These are phyloP conservation scores for Channa argus DNA, from an alignment of 2,113 vertebrate genomes.

Conservation along the genomic window DNA sequence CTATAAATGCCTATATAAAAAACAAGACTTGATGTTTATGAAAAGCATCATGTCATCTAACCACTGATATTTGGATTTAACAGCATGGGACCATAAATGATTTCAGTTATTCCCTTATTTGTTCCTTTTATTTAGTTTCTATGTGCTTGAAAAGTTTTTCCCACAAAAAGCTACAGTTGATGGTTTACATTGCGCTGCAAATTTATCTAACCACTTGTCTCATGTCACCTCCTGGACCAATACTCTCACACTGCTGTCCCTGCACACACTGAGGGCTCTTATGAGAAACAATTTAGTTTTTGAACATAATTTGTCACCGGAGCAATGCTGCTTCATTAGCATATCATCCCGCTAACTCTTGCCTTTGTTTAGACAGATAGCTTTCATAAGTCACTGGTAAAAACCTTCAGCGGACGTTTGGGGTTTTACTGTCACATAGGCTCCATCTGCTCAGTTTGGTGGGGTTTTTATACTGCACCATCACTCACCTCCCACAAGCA, in stretches of 20 bases:
- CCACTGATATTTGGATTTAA: constrained; percentile 21
- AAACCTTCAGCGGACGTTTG: constrained; percentile 83
- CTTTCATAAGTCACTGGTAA: constrained; percentile 87
- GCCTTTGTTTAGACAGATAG: constrained; percentile 85
- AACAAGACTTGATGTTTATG: background rate
- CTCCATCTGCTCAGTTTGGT: constrained; percentile 85
- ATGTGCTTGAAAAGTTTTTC: background rate
- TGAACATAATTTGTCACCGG: constrained; percentile 79
- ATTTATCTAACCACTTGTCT: constrained; percentile 56
- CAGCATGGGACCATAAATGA: background rate
- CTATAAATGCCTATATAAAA: background rate
- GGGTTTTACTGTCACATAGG: constrained; percentile 85
- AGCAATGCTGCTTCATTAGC: constrained; percentile 79
- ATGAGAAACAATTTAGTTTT: constrained; percentile 78
- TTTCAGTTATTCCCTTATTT: constrained; percentile 25
- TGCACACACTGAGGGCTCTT: constrained; percentile 55
- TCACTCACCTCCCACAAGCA: constrained; percentile 85
- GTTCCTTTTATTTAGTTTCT: constrained; percentile 9
- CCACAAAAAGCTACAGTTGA: constrained; percentile 33
- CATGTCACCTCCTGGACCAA: constrained; percentile 42
- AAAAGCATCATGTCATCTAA: background rate
- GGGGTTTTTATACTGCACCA: constrained; percentile 81
- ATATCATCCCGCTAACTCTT: constrained; percentile 81
- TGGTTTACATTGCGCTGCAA: constrained; percentile 17
- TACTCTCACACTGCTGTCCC: constrained; percentile 52